A percentile compares a stretch with the other conserved stretches of the same genome.
Conservation (phyloP, 1,140 invertebrate species). For the Vollenhovia emeryi region DNA sequence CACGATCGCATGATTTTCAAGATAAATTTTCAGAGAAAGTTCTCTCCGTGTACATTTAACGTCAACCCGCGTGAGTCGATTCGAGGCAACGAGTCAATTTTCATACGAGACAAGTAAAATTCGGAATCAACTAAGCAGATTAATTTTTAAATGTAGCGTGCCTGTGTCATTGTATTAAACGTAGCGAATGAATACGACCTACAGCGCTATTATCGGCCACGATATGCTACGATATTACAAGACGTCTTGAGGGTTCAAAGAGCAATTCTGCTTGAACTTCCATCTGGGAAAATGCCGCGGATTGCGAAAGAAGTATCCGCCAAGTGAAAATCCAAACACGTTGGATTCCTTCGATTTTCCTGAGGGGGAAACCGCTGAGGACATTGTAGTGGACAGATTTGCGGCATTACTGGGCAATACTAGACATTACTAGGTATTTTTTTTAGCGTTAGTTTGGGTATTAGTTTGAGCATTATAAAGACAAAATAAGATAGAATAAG, state of each 20-base stretch:
- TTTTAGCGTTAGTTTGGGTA: no score
- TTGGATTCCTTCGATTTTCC: not conserved
- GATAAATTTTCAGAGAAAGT: no score
- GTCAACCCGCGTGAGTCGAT: not conserved
- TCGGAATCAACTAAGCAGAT: not conserved
- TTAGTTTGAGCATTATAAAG: no score
- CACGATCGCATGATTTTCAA: no score
- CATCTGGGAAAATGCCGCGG: not conserved
- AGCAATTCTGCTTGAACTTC: not conserved
- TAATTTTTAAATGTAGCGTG: not conserved
- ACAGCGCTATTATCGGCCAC: not conserved
- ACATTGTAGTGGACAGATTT: no score
- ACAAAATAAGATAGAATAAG: no score
- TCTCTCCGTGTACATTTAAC: not conserved
- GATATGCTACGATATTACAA: not conserved
- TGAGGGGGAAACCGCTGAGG: no score
- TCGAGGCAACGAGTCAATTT: not conserved
- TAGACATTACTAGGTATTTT: no score
- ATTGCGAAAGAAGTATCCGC: not conserved
- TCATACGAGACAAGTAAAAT: not conserved
- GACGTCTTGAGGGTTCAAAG: not conserved
- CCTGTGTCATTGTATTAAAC: not conserved
- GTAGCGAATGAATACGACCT: not conserved
- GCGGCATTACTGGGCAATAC: no score
- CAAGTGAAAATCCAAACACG: constrained; percentile 14